Conservation (phyloP, 2,797 vertebrate genomes). For the Pyrrhura leucotis region DNA sequence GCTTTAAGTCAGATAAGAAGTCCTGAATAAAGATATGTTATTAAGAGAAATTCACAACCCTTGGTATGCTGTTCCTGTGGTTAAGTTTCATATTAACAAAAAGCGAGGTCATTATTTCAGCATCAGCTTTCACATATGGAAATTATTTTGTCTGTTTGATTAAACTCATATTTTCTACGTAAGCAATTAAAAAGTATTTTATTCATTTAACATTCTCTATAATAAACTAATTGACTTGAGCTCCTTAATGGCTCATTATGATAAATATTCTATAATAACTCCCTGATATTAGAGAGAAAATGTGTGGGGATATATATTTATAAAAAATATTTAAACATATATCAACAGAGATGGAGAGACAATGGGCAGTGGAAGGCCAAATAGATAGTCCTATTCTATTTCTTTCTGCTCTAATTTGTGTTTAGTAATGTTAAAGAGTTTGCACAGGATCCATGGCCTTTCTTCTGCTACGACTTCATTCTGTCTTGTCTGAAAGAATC, state of each 20-base stretch:
- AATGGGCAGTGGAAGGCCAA: background rate
- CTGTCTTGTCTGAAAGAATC: background rate
- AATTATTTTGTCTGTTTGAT: background rate
- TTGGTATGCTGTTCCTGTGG: background rate
- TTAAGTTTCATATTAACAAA: background rate
- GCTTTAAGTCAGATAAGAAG: background rate
- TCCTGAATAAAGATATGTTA: background rate
- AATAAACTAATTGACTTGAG: background rate
- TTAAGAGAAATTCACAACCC: background rate
- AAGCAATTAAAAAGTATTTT: fast-evolving
- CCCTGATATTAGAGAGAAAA: background rate
- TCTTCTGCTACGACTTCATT: background rate
- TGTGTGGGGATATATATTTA: fast-evolving
- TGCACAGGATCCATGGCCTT: background rate
- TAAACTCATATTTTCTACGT: background rate
- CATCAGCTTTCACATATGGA: background rate
- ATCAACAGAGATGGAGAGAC: background rate
- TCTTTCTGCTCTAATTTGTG: background rate
- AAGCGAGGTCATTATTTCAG: background rate
- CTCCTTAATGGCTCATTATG: background rate
- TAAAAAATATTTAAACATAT: background rate
- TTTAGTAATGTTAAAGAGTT: background rate
- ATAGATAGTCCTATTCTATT: background rate
- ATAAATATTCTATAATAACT: background rate
- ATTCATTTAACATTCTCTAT: background rate